These are phyloP conservation scores for Cephalopterus ornatus DNA, from an alignment of 2,113 vertebrate genomes.

Conservation along the genomic window DNA sequence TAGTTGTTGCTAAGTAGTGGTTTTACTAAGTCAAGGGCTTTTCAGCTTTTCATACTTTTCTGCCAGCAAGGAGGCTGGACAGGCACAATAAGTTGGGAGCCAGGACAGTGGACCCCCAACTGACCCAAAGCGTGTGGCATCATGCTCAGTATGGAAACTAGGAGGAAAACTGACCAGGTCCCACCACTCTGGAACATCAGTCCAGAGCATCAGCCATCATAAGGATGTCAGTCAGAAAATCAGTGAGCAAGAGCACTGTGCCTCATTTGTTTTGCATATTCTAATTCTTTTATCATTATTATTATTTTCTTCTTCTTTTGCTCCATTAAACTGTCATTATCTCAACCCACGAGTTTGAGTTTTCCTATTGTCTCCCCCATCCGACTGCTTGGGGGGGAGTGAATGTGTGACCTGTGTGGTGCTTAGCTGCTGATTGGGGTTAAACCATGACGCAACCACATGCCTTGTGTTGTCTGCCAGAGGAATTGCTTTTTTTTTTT, in stretches of 20 bases:
- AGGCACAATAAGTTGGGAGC: neutral
- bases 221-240: neutral
- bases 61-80: neutral
- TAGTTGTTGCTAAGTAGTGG: neutral
- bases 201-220: too few species aligned
- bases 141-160: neutral
- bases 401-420: neutral
- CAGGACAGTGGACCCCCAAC: neutral
- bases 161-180: neutral
- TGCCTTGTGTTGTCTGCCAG: neutral
- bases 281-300: neutral
- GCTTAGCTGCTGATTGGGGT: neutral
- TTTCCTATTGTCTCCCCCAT: neutral
- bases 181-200: neutral
- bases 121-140: neutral
- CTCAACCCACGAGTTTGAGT: neutral
- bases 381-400: neutral
- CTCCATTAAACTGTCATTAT: neutral
- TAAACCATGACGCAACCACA: neutral
- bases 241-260: neutral
- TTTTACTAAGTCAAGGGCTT: neutral
- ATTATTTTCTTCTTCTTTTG: neutral
- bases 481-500: neutral
- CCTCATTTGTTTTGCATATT: neutral
- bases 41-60: neutral